Conservation (phyloP, 2,797 vertebrate genomes). For the Zalophus californianus region DNA sequence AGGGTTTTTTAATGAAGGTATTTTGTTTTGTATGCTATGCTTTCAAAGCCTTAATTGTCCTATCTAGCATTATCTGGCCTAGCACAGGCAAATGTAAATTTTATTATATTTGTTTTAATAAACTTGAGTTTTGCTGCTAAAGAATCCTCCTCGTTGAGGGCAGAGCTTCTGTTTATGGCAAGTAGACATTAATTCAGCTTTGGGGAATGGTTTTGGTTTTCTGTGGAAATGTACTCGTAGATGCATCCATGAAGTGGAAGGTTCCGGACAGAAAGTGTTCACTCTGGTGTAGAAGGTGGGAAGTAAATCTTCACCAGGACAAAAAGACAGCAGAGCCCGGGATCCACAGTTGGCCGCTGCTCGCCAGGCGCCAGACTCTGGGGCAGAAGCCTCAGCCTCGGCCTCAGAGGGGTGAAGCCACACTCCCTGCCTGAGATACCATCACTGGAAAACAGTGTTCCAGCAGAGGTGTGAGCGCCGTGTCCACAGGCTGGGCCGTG, state of each 20-base stretch:
- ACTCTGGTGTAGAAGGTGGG: neutral
- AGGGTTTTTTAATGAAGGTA: neutral
- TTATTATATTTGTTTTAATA: conserved; percentile 59
- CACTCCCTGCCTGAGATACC: neutral
- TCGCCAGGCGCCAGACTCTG: neutral
- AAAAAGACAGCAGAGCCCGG: neutral
- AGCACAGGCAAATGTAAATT: neutral
- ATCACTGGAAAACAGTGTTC: fast-evolving
- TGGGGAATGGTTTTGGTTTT: neutral
- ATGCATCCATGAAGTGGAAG: neutral
- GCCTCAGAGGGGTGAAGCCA: neutral
- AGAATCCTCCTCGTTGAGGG: neutral
- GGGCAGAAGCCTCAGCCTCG: neutral
- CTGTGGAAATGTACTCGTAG: neutral
- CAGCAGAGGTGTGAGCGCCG: neutral
- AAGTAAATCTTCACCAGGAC: neutral
- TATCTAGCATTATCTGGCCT: too few relatives aligned
- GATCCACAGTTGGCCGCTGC: fast-evolving
- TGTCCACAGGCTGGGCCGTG: neutral
- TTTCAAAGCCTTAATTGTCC: conserved; percentile 48
- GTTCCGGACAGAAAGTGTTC: neutral
- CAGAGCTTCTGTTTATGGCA: neutral
- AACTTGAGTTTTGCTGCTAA: conserved; percentile 50
- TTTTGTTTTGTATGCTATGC: neutral
- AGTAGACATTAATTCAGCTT: neutral